Evolutionary conservation across 1,140 invertebrate species (phyloP).

Genomic region (Bactericera cockerelli): DNA sequence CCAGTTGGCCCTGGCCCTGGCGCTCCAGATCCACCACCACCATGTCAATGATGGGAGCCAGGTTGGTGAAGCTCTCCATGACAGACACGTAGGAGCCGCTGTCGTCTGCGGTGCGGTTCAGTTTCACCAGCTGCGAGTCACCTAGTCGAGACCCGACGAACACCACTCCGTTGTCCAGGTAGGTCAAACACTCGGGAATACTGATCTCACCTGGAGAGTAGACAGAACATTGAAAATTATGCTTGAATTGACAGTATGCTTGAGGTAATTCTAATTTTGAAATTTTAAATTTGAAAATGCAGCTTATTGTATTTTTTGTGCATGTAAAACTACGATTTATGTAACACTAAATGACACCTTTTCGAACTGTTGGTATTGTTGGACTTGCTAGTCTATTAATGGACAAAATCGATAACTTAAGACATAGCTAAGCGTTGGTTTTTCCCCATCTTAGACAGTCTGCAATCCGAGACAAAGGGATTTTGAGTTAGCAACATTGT

Average conservation of each 20-base stretch:
- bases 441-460: too few species aligned
- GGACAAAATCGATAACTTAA: too few species aligned
- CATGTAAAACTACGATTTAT: neutral
- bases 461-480: too few species aligned
- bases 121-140: slow-evolving; percentile 88
- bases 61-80: slow-evolving; percentile 93
- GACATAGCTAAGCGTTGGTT: too few species aligned
- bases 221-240: neutral
- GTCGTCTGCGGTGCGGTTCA: slow-evolving; percentile 73
- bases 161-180: slow-evolving; percentile 95
- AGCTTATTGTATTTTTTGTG: neutral
- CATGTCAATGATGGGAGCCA: slow-evolving; percentile 96
- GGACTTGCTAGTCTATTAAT: slow-evolving; percentile 69
- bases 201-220: slow-evolving; percentile 61
- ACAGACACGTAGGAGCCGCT: slow-evolving; percentile 78
- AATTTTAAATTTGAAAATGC: neutral
- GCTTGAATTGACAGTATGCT: too few species aligned
- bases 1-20: slow-evolving; percentile 93
- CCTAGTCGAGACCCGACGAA: slow-evolving; percentile 93
- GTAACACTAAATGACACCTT: neutral
- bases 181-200: slow-evolving; percentile 96
- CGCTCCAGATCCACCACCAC: slow-evolving; percentile 90
- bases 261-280: too few species aligned
- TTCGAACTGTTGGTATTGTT: slow-evolving; percentile 28
- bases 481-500: too few species aligned